Base-by-base conservation (phyloP, 2,113 vertebrate species). In the Phrynocephalus versicolor region DNA sequence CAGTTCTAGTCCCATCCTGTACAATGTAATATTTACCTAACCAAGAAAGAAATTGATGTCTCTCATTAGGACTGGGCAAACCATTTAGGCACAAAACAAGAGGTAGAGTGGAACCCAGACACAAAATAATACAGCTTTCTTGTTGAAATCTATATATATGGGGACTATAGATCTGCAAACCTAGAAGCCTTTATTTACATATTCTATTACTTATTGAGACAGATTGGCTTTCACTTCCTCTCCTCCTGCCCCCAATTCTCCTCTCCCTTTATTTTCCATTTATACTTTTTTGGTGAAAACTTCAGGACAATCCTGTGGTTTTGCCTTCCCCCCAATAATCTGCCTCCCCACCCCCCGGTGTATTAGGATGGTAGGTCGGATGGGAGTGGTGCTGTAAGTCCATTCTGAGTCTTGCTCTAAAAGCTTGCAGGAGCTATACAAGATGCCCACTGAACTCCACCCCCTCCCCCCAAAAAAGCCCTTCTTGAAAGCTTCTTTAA, bases 21-120 rank as follows among this genome's bases (percentile, higher is more conserved):
- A 58, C 60, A 69, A 82, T 73, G 60, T 82, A 82, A 82, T 82
- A 82, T 82, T 72, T 72, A 57, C 80, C 67, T 71, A 82, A 82
- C 69, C 51, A 73, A 82, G 81, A 72, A 39, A 39, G 41, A 55
- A 82, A 73, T 82, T 58, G 72, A 73, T 82, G 39, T 72, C 23
- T 72, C 81, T 73, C 69, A 60, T 82, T 82, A 82, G 55, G 35
- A 82, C 25, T 60, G 58, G 39, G 18, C 27, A 37, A 73, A 25
- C 60, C 60, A 60, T 82, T 72, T 72, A 60, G 55, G 69, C 69
- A 72, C 72, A 72, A 71, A 82, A 15, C 60, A 55, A 39, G 55
- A 12, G 16, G 12, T n/a, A 69, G 39, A 72, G 57, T n/a, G 13
- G 62, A 69, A 33, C 41, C 33, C 27, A 82, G 33, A 37, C 16